A percentile compares a stretch with the other conserved stretches of the same genome.
Conservation (phyloP, 2,113 vertebrate species). For the Gobiocypris rarus region DNA sequence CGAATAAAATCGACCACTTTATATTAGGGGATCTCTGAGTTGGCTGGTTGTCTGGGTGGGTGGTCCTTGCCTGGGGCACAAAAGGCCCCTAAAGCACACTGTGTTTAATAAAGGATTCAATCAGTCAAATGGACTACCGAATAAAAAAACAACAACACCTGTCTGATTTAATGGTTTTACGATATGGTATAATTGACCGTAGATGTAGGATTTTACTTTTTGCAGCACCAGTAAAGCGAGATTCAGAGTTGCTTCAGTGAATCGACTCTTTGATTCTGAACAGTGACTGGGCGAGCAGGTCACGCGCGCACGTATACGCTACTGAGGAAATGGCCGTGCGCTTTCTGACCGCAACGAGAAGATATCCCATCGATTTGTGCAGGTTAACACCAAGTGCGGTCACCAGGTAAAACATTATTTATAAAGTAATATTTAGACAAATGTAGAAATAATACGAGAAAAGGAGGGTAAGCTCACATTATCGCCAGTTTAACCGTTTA, state of each 20-base stretch:
- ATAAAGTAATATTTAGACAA: background rate
- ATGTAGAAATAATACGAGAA: background rate
- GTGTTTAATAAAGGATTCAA: background rate
- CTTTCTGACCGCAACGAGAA: constrained; percentile 45
- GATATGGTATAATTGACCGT: background rate
- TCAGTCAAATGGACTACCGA: no score
- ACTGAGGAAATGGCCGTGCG: constrained; percentile 58
- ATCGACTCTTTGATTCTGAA: constrained; percentile 20
- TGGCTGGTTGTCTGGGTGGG: background rate
- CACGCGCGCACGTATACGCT: constrained; percentile 20
- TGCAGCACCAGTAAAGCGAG: background rate
- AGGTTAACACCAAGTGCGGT: constrained; percentile 39
- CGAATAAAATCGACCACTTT: background rate
- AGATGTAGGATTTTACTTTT: background rate
- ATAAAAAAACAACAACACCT: background rate
- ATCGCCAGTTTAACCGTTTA: background rate
- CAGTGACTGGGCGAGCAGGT: background rate
- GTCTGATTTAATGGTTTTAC: background rate
- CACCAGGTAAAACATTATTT: constrained; percentile 46
- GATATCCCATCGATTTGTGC: constrained; percentile 25
- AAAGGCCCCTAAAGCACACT: background rate
- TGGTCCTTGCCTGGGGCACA: constrained; percentile 9
- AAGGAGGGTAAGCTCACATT: fast-evolving
- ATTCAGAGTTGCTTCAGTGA: constrained; percentile 9
- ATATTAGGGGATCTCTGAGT: background rate